Evolutionary conservation across 2,113 vertebrate species (phyloP).

Genomic region (Sturnus vulgaris): DNA sequence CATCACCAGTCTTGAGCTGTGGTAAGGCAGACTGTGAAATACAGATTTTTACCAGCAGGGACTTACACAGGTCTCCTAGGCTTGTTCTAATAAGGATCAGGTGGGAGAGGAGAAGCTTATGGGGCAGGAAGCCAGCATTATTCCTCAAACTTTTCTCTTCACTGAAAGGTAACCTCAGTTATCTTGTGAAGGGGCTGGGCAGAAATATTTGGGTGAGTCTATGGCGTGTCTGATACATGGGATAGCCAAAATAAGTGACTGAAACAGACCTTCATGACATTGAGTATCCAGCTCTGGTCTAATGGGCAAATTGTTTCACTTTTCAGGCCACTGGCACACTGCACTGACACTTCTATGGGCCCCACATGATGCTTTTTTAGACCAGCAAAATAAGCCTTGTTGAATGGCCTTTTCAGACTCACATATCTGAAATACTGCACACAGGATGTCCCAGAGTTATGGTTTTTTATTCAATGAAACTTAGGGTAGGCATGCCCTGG

Average conservation of each 20-base stretch:
- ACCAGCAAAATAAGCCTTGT: neutral
- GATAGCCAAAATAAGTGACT: neutral
- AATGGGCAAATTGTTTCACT: neutral
- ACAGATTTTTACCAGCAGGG: neutral
- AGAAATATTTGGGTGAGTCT: neutral
- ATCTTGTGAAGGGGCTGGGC: neutral
- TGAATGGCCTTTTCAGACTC: neutral
- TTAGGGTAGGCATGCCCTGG: neutral
- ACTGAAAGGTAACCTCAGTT: neutral
- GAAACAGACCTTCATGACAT: neutral
- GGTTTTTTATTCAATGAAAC: neutral
- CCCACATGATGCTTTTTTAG: neutral
- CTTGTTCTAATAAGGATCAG: neutral
- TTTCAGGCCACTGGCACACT: neutral
- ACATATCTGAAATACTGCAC: neutral
- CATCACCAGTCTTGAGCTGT: neutral
- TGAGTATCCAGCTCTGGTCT: neutral
- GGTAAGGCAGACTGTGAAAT: neutral
- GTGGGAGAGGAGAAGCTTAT: neutral
- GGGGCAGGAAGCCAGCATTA: neutral
- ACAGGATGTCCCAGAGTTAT: neutral
- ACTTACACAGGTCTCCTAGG: neutral
- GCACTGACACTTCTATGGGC: neutral
- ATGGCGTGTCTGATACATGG: fast-evolving
- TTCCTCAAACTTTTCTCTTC: neutral